Conservation (phyloP, 1,140 invertebrate genomes). For the Trichonephila clavipes region DNA sequence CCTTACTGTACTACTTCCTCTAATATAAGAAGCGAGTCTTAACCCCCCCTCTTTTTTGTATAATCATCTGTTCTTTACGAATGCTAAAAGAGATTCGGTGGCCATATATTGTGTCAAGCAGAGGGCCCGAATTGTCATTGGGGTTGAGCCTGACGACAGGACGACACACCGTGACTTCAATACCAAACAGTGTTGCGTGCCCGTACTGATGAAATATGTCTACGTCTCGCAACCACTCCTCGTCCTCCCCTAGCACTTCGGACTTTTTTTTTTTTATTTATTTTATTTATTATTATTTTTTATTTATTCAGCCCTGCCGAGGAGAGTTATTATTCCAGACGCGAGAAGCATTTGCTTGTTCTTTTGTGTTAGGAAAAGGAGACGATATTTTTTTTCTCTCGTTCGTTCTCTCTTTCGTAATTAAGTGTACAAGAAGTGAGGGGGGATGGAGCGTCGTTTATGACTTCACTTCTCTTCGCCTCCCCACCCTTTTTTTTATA, state of each 20-base stretch:
- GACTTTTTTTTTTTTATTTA: constrained; percentile 61
- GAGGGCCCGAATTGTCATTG: constrained; percentile 23
- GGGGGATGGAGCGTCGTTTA: neutral
- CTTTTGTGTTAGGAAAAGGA: constrained; percentile 53
- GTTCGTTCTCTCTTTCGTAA: neutral
- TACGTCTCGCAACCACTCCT: constrained; percentile 29
- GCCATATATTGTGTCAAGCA: constrained; percentile 55
- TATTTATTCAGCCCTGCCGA: constrained; percentile 39
- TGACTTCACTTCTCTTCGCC: neutral
- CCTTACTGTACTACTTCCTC: too few relatives aligned
- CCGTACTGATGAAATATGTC: constrained; percentile 54
- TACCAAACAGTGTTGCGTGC: constrained; percentile 65
- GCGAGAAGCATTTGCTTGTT: constrained; percentile 49
- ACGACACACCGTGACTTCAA: constrained; percentile 55
- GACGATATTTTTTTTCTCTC: neutral
- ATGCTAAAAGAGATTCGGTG: neutral
- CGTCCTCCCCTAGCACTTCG: constrained; percentile 49
- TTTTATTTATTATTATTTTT: constrained; percentile 46
- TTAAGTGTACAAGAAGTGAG: neutral
- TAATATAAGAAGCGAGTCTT: too few relatives aligned
- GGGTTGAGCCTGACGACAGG: constrained; percentile 61
- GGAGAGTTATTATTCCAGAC: constrained; percentile 48
- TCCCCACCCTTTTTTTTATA: neutral
- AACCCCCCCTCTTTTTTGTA: neutral
- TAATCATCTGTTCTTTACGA: neutral